Conservation (phyloP, 2,888 invertebrate species). For the Chrysotoxum bicinctum region DNA sequence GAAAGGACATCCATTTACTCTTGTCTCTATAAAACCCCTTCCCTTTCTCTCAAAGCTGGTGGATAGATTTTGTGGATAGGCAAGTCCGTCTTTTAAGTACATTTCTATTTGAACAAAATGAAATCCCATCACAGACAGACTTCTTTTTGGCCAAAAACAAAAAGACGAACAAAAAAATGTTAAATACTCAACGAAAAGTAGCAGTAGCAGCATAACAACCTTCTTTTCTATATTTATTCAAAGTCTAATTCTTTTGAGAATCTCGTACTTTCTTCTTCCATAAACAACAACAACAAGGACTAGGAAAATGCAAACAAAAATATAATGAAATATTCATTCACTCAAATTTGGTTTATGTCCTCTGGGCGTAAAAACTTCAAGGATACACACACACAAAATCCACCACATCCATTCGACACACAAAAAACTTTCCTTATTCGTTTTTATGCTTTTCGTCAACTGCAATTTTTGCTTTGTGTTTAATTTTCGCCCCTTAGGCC, state of each 20-base stretch:
- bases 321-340: conserved; percentile 68
- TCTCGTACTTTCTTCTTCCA: background rate
- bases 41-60: background rate
- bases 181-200: conserved; percentile 12
- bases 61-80: background rate
- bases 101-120: background rate
- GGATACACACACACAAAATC: conserved; percentile 3
- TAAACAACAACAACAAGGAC: background rate
- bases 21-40: background rate
- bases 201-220: background rate
- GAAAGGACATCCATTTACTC: background rate
- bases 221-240: conserved; percentile 19
- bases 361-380: conserved; percentile 38
- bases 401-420: conserved; percentile 1
- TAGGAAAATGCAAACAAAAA: conserved; percentile 26
- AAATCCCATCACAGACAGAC: background rate
- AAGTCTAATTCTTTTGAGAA: conserved; percentile 39
- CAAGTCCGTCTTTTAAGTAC: background rate
- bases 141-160: background rate
- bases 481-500: conserved; percentile 28
- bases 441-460: background rate
- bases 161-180: background rate
- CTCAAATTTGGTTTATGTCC: conserved; percentile 69
- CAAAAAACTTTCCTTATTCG: background rate
- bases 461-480: conserved; percentile 29